These are phyloP conservation scores for Caretta caretta DNA, from an alignment of 2,113 vertebrate species.

Conservation along the genomic window DNA sequence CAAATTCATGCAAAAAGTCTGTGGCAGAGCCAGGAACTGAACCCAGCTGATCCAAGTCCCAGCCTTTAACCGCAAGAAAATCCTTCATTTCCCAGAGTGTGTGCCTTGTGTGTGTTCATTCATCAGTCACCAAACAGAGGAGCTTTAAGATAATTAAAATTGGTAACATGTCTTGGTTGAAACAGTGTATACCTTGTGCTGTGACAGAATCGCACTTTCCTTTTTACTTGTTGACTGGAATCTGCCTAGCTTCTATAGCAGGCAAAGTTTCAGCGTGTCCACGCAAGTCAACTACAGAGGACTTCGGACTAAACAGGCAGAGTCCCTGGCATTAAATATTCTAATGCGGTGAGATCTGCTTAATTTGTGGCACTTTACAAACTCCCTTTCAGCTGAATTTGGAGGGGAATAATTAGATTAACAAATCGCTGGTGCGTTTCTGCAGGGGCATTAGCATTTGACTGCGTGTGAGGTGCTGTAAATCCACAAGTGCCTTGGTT, in stretches of 20 bases:
- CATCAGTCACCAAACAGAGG: neutral
- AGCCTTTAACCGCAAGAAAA: neutral
- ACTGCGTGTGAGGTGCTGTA: neutral
- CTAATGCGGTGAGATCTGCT: neutral
- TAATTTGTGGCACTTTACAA: neutral
- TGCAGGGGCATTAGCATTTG: neutral
- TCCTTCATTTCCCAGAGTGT: neutral
- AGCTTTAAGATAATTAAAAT: neutral
- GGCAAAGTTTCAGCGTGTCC: neutral
- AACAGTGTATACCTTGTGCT: neutral
- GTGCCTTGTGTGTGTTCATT: neutral
- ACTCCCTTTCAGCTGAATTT: neutral
- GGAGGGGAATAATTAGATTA: neutral
- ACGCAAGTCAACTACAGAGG: neutral
- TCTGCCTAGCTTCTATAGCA: neutral
- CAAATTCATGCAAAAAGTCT: neutral
- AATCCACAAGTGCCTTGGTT: neutral
- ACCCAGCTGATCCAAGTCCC: neutral
- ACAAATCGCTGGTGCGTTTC: neutral
- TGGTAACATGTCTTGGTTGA: neutral
- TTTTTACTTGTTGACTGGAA: neutral
- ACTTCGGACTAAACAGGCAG: neutral
- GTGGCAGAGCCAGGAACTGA: neutral
- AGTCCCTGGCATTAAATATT: neutral
- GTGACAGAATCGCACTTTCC: neutral